A percentile compares a stretch with the other conserved stretches of the same genome.
phyloP scores from a whole-genome alignment of 2,888 invertebrate genomes.

The Patella depressa region DNA sequence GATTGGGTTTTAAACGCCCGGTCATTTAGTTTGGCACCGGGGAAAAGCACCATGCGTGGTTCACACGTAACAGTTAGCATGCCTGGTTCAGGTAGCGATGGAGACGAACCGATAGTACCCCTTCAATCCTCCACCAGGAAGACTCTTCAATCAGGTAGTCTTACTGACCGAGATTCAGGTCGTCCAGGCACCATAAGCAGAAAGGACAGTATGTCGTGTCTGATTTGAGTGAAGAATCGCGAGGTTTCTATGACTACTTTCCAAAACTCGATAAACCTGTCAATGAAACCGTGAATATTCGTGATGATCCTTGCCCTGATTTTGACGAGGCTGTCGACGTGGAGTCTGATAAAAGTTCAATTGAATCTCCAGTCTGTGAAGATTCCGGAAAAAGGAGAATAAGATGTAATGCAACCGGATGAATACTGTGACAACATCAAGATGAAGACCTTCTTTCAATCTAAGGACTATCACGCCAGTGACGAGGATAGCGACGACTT shows the following conservation, averaged over 20 bases:
- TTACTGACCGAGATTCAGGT: slow-evolving; percentile 41
- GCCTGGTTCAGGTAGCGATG: slow-evolving; percentile 18
- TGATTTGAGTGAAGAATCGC: slow-evolving; percentile 45
- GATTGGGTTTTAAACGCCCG: slow-evolving; percentile 55
- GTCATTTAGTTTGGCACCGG: slow-evolving; percentile 56
- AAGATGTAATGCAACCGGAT: slow-evolving; percentile 26
- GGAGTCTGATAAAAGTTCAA: slow-evolving; percentile 53
- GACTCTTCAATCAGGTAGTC: slow-evolving; percentile 8
- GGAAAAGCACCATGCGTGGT: slow-evolving; percentile 28
- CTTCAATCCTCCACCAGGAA: slow-evolving; percentile 10
- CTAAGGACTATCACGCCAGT: slow-evolving; percentile 2
- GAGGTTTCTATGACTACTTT: slow-evolving; percentile 50
- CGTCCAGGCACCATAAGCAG: slow-evolving; percentile 47
- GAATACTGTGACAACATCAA: slow-evolving; percentile 38
- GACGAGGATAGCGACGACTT: neutral
- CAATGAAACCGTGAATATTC: slow-evolving; percentile 27
- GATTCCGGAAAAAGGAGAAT: slow-evolving; percentile 37
- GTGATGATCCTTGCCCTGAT: slow-evolving; percentile 36
- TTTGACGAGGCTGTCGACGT: slow-evolving; percentile 55
- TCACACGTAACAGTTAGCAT: slow-evolving; percentile 13
- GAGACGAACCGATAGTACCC: slow-evolving; percentile 14
- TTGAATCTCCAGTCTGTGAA: slow-evolving; percentile 58
- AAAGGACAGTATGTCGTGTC: slow-evolving; percentile 41
- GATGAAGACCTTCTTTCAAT: slow-evolving; percentile 40
- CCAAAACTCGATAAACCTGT: slow-evolving; percentile 31